Evolutionary conservation across 2,113 vertebrate genomes (phyloP).

Genomic region (Okapia johnstoni): DNA sequence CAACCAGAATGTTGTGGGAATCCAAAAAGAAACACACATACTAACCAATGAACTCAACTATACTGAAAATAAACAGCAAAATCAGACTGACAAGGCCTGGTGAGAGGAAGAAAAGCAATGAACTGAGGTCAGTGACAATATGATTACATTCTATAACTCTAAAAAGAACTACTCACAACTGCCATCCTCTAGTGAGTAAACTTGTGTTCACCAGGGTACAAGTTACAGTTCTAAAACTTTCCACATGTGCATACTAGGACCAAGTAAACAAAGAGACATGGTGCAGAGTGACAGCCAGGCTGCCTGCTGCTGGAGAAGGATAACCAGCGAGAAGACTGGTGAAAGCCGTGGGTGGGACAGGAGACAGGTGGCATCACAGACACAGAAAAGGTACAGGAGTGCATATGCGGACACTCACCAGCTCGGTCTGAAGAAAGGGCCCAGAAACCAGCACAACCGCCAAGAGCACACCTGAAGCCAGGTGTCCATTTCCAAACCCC

Average conservation of each 20-base stretch:
- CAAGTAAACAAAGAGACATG: fast-evolving
- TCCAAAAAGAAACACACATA: neutral
- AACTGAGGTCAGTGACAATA: neutral
- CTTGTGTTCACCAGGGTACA: fast-evolving
- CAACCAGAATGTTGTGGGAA: neutral
- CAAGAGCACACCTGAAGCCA: no score
- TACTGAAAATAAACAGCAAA: neutral
- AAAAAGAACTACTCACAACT: neutral
- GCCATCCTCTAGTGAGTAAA: neutral
- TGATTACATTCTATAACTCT: neutral
- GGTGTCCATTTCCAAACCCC: neutral
- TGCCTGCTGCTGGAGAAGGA: neutral
- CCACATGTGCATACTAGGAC: fast-evolving
- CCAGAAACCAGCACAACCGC: neutral
- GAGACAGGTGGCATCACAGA: neutral
- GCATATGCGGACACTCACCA: neutral
- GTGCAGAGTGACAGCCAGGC: neutral
- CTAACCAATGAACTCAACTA: neutral
- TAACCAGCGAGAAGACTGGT: fast-evolving
- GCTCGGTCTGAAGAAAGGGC: neutral
- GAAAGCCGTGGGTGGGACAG: fast-evolving
- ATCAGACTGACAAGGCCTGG: no score
- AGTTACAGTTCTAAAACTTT: neutral
- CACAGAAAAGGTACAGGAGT: neutral
- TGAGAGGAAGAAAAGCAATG: neutral